A percentile compares a stretch with the other conserved stretches of the same genome.
phyloP scores from a whole-genome alignment of 1,140 invertebrate genomes.

The Vollenhovia emeryi region DNA sequence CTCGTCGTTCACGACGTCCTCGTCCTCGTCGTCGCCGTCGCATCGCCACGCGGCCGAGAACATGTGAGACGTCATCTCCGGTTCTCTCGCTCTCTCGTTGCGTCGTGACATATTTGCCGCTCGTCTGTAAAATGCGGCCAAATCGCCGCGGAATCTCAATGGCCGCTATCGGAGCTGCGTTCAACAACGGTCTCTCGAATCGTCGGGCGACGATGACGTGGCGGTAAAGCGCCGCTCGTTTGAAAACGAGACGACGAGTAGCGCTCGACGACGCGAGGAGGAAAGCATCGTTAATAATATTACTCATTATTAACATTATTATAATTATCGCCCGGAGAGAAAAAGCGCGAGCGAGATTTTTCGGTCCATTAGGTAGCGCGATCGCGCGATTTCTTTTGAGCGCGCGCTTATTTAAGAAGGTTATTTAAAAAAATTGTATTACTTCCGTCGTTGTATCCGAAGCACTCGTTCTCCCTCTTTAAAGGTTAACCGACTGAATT shows the following conservation, averaged over 20 bases:
- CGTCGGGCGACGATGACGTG: conserved; percentile 14
- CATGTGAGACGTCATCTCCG: conserved; percentile 12
- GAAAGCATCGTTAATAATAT: not conserved
- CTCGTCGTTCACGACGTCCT: not conserved
- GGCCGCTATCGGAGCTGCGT: not conserved
- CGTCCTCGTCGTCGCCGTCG: not conserved
- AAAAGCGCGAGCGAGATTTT: not conserved
- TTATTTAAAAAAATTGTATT: not conserved
- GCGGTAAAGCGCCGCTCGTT: conserved; percentile 14
- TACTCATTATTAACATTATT: conserved; percentile 1
- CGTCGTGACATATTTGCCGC: conserved; percentile 33
- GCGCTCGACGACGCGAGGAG: not conserved
- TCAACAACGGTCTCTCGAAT: conserved; percentile 35
- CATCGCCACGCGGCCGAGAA: not conserved
- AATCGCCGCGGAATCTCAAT: conserved; percentile 25
- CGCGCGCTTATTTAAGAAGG: not conserved
- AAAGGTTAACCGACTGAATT: conserved; percentile 13
- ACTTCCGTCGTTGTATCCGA: not conserved
- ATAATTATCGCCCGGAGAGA: not conserved
- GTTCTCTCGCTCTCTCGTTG: not conserved
- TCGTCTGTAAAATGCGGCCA: conserved; percentile 36
- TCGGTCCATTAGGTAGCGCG: not conserved
- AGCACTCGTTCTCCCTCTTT: not conserved
- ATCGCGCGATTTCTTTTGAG: not conserved
- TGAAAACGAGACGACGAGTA: conserved; percentile 13